These are phyloP conservation scores for Enteromius afrohamiltoni DNA, from an alignment of 2,797 vertebrate genomes.

Conservation along the genomic window DNA sequence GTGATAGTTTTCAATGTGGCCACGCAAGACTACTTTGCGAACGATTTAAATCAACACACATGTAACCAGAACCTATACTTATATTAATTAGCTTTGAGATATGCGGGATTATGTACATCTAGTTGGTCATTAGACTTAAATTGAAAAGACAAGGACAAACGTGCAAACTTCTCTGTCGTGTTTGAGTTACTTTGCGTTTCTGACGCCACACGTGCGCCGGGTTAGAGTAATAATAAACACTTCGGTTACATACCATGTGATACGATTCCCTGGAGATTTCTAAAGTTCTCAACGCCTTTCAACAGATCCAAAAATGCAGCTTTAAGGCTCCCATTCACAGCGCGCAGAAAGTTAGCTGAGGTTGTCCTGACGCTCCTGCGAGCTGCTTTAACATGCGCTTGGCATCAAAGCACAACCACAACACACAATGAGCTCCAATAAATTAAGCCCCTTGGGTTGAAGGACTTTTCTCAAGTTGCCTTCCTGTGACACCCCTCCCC, in stretches of 20 bases:
- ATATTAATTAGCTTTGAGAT: neutral
- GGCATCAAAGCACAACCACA: constrained; percentile 48
- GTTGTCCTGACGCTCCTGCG: constrained; percentile 35
- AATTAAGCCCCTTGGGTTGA: constrained; percentile 54
- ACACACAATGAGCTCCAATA: constrained; percentile 59
- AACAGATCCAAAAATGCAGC: neutral
- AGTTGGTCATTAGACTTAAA: neutral
- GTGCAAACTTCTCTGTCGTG: neutral
- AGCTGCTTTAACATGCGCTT: constrained; percentile 59
- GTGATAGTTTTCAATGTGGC: neutral
- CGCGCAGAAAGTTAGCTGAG: neutral
- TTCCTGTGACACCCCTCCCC: constrained; percentile 60
- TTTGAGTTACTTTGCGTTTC: neutral
- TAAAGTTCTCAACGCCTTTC: neutral
- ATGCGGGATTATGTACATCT: neutral
- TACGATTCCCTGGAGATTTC: constrained; percentile 32
- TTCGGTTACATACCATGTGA: constrained; percentile 35
- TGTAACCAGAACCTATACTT: neutral
- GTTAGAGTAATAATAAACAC: constrained; percentile 63
- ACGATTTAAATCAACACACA: neutral
- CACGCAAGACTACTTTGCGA: neutral
- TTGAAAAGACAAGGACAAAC: neutral
- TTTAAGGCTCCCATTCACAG: neutral
- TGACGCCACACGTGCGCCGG: neutral
- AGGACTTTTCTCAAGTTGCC: constrained; percentile 60